Base-by-base conservation (phyloP, 2,797 vertebrate genomes). In the Synanceia verrucosa region DNA sequence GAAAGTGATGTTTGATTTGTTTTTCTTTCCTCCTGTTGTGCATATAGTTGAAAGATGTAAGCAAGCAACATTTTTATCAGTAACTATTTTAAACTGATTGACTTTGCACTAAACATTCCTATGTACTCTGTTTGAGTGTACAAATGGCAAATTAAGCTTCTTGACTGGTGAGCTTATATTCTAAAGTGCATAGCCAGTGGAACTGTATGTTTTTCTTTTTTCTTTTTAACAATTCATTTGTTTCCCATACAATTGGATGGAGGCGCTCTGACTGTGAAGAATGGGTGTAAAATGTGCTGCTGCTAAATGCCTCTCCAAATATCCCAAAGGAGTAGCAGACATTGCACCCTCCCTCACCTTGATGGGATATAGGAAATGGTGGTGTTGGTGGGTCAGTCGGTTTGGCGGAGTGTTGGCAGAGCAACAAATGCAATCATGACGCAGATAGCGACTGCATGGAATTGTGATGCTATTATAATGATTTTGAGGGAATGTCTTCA, bases 401-500 rank as follows among this genome's bases (percentile, higher is more conserved):
- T 44, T 36, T 58, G 70, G 52, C 31, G 65, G 48, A 68, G 46
- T 58, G 47, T 63, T 68, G 84, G 83, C 75, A 50, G 66, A 79
- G 76, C 70, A 76, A 80, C 68, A 85, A 86, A 90, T 83, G 83
- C 84, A 81, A 76, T 87, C 80, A 73, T 90, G 87, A 91, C 80
- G 83, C 80, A 85, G 85, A 82, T 76, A 82, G 87, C 11, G 69
- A 66, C 85, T 70, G 90, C 85, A 69, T 29, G 65, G 89, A 91
- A 94, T 94, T 73, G 46, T 88, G 93, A 93, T 93, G 87, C 83
- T 75, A 77, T 87, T 90, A 75, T 91, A 89, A 91, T 84, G 86
- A 90, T 86, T 92, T 89, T 82, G 87, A 91, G 84, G 87, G 84
- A 91, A 93, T 81, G 86, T 93, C 94, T 94, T 92, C 91, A 94